Conservation (phyloP, 2,888 invertebrate genomes). For the Palloptera scutellata region DNA sequence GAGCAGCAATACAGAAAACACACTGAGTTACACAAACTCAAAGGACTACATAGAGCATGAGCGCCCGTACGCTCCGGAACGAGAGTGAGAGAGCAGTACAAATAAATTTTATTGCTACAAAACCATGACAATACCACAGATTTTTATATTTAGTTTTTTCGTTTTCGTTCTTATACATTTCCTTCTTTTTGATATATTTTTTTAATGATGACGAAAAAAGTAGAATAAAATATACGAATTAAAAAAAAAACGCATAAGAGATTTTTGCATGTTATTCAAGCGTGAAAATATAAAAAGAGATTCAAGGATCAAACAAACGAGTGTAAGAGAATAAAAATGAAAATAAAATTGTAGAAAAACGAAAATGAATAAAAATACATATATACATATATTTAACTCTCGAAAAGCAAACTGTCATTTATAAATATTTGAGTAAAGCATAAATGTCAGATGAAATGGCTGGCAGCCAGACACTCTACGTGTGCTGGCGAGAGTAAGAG, state of each 20-base stretch:
- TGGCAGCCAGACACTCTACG: no score
- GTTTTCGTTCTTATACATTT: not conserved
- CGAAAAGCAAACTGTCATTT: no score
- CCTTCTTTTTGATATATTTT: not conserved
- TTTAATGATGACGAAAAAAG: not conserved
- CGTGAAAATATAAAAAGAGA: not conserved
- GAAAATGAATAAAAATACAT: no score
- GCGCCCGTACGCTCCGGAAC: not conserved
- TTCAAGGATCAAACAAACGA: not conserved
- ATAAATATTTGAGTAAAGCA: no score
- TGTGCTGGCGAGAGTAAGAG: no score
- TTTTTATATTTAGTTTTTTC: conserved; percentile 7
- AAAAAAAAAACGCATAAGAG: not conserved
- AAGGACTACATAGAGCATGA: not conserved
- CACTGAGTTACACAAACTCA: not conserved
- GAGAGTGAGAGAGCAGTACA: not conserved
- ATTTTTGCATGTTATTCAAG: not conserved
- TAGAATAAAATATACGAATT: not conserved
- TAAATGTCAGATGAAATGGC: no score
- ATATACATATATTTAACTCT: no score
- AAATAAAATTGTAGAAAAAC: not conserved
- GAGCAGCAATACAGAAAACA: conserved; percentile 6
- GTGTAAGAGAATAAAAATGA: not conserved
- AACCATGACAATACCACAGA: conserved; percentile 9
- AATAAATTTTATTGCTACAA: not conserved